A percentile compares a stretch with the other conserved stretches of the same genome.
phyloP scores from a whole-genome alignment of 2,113 vertebrate species.

The Pterophyllum scalare region DNA sequence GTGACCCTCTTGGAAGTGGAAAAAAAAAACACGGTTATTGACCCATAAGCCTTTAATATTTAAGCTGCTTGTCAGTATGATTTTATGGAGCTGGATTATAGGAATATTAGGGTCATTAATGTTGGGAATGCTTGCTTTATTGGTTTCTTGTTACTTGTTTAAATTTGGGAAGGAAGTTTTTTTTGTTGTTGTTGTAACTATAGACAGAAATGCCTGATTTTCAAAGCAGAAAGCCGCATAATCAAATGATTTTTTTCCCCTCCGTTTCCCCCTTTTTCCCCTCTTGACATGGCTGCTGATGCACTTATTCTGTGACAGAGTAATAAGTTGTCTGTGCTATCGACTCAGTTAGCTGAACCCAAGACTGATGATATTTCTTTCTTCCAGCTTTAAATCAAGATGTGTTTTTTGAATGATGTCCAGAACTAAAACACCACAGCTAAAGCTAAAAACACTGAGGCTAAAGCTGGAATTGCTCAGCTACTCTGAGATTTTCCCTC shows the following conservation, averaged over 20 bases:
- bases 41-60: conserved; percentile 52
- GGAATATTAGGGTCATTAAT: conserved; percentile 22
- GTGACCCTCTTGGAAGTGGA: conserved; percentile 7
- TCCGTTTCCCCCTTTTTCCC: background rate
- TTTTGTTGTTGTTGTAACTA: background rate
- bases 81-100: conserved; percentile 31
- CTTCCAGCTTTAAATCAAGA: background rate
- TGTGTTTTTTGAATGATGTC: background rate
- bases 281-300: background rate
- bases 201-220: background rate
- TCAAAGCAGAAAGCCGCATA: conserved; percentile 12
- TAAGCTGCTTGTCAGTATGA: conserved; percentile 50
- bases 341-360: background rate
- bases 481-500: background rate
- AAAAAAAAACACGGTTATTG: background rate
- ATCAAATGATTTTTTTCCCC: background rate
- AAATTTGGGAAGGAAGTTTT: background rate
- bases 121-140: background rate
- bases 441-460: background rate
- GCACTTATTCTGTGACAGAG: background rate
- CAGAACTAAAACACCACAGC: background rate
- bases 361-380: conserved; percentile 1
- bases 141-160: background rate
- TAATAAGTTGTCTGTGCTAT: background rate
- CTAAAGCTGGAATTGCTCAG: background rate